phyloP scores from a whole-genome alignment of 2,888 invertebrate genomes.

The Sabellastarte sp. region DNA sequence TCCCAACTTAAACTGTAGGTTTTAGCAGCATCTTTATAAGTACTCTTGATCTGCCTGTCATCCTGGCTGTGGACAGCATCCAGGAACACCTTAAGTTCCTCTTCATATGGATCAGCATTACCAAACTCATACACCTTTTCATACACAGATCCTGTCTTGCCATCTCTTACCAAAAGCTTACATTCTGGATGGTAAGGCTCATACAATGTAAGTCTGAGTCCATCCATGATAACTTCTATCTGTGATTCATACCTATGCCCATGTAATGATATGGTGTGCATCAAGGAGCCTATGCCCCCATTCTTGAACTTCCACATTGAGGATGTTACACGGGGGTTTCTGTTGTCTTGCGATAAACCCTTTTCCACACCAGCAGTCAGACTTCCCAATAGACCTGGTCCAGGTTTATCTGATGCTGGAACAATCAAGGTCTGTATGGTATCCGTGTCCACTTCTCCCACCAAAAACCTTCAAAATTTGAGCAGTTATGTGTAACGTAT shows the following conservation, averaged over 20 bases:
- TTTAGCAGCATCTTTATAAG: slow-evolving; percentile 19
- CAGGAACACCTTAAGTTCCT: slow-evolving; percentile 11
- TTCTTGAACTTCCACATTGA: slow-evolving; percentile 14
- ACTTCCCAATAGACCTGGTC: slow-evolving; percentile 1
- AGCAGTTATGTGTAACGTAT: too few relatives aligned
- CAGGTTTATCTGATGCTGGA: slow-evolving; percentile 7
- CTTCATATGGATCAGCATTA: slow-evolving; percentile 15
- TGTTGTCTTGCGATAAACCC: not conserved
- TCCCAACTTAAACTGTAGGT: slow-evolving; percentile 16
- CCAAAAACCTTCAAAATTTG: slow-evolving; percentile 16
- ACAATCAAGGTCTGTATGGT: slow-evolving; percentile 6
- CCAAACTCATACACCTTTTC: not conserved
- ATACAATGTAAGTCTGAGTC: slow-evolving; percentile 11
- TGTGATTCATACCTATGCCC: slow-evolving; percentile 11
- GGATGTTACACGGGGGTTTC: slow-evolving; percentile 15
- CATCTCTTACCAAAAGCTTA: slow-evolving; percentile 10
- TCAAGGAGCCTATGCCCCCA: slow-evolving; percentile 19
- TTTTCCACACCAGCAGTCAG: not conserved
- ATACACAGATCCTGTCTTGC: not conserved
- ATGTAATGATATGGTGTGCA: slow-evolving; percentile 14
- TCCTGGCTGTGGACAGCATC: slow-evolving; percentile 11
- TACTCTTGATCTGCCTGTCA: not conserved
- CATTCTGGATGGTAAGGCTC: slow-evolving; percentile 16
- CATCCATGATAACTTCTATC: slow-evolving; percentile 18
- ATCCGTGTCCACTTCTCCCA: slow-evolving; percentile 11